These are phyloP conservation scores for Actinopyga echinites DNA, from an alignment of 53 echinoderm and acorn worm genomes.

Conservation along the genomic window DNA sequence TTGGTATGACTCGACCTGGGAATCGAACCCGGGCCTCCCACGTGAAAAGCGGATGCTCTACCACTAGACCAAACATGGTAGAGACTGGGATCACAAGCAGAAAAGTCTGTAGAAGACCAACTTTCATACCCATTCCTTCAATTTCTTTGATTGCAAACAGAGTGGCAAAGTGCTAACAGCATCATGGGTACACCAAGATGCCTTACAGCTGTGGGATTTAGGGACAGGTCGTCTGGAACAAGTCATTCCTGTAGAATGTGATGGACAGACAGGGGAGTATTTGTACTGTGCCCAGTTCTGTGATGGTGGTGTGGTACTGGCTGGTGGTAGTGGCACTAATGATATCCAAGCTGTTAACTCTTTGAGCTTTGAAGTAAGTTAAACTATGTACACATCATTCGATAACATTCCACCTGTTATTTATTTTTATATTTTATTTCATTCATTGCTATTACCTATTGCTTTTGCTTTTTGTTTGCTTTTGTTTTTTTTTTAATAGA, in stretches of 20 bases:
- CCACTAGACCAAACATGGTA: too few relatives aligned
- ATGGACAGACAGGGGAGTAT: slow-evolving; percentile 73
- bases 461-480: too few relatives aligned
- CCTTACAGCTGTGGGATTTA: slow-evolving; percentile 89
- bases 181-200: slow-evolving; percentile 76
- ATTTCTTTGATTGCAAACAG: slow-evolving; percentile 47
- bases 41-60: too few relatives aligned
- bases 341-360: slow-evolving; percentile 78
- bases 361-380: slow-evolving; percentile 64
- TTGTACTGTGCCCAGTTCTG: slow-evolving; percentile 94
- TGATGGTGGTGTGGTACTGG: slow-evolving; percentile 77
- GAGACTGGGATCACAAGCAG: too few relatives aligned
- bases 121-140: not conserved
- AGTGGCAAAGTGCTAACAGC: slow-evolving; percentile 91
- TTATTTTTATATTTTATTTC: too few relatives aligned
- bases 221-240: slow-evolving; percentile 74
- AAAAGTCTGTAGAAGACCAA: not conserved
- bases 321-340: slow-evolving; percentile 89
- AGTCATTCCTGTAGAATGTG: slow-evolving; percentile 69
- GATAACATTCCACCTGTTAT: too few relatives aligned
- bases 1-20: too few relatives aligned
- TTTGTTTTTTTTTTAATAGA: too few relatives aligned
- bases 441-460: too few relatives aligned
- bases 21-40: too few relatives aligned
- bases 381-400: too few relatives aligned